Evolutionary conservation across 1,140 invertebrate species (phyloP).

Genomic region (Cyclargus thomasi): DNA sequence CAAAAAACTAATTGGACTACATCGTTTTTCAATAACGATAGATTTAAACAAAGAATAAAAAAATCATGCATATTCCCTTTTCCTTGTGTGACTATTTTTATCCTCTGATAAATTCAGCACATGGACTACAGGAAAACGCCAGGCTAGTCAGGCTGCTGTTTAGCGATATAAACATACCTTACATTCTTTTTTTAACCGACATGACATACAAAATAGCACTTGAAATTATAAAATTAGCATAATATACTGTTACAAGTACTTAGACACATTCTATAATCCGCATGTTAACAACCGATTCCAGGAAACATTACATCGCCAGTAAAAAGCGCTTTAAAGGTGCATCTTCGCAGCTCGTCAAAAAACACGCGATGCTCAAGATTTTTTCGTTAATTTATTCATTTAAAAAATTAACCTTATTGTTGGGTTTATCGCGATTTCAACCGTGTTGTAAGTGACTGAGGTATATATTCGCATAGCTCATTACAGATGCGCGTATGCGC

Average conservation of each 20-base stretch:
- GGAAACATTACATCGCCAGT: slow-evolving; percentile 5
- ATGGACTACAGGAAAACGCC: too few relatives aligned
- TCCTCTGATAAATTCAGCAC: too few relatives aligned
- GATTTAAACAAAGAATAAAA: too few relatives aligned
- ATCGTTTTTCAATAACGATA: too few relatives aligned
- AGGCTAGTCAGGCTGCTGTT: not conserved
- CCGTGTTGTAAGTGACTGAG: not conserved
- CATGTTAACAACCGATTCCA: not conserved
- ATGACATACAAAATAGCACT: not conserved
- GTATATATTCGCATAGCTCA: not conserved
- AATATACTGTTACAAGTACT: not conserved
- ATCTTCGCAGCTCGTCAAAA: slow-evolving; percentile 3
- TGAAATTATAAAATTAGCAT: not conserved
- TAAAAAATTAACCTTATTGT: not conserved
- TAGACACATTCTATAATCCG: slow-evolving; percentile 2
- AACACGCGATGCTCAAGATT: slow-evolving; percentile 10
- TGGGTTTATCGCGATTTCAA: not conserved
- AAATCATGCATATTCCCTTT: too few relatives aligned
- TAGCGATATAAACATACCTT: not conserved
- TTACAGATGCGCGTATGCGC: slow-evolving; percentile 17
- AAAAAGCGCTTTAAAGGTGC: slow-evolving; percentile 15
- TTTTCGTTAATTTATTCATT: slow-evolving; percentile 21
- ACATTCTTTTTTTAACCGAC: not conserved
- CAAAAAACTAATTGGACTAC: too few relatives aligned
- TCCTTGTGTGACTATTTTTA: too few relatives aligned